Evolutionary conservation across 2,113 vertebrate species (phyloP).

Genomic region (Lanius collurio): DNA sequence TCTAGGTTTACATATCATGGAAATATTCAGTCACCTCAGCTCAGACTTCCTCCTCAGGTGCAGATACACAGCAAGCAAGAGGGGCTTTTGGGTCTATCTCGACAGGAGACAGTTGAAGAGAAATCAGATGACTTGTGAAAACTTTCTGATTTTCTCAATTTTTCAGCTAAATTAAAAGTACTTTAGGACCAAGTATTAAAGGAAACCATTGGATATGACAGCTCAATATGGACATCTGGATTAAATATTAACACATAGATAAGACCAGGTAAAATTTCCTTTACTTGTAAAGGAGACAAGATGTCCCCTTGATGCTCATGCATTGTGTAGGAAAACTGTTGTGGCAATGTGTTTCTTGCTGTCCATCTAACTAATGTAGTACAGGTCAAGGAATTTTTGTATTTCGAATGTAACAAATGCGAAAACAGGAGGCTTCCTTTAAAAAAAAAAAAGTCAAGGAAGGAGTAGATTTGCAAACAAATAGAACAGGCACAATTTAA

Average conservation of each 20-base stretch:
- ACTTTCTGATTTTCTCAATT: background rate
- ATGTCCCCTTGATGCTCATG: background rate
- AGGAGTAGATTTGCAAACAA: background rate
- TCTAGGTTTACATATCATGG: background rate
- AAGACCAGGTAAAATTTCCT: background rate
- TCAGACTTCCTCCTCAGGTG: background rate
- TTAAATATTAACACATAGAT: background rate
- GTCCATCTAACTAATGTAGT: accelerated
- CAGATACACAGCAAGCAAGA: background rate
- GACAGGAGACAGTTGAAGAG: background rate
- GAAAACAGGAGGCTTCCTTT: background rate
- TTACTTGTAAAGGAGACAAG: background rate
- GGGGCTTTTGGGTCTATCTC: background rate
- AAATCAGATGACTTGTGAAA: background rate
- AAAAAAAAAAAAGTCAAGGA: background rate
- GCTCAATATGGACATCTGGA: background rate
- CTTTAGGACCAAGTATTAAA: background rate
- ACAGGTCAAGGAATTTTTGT: background rate
- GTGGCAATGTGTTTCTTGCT: background rate
- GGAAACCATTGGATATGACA: background rate
- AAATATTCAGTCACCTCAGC: background rate
- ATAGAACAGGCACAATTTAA: background rate
- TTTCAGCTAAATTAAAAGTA: background rate
- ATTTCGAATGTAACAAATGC: background rate
- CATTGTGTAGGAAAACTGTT: background rate